Conservation (phyloP, 2,888 invertebrate species). For the Celastrina argiolus region DNA sequence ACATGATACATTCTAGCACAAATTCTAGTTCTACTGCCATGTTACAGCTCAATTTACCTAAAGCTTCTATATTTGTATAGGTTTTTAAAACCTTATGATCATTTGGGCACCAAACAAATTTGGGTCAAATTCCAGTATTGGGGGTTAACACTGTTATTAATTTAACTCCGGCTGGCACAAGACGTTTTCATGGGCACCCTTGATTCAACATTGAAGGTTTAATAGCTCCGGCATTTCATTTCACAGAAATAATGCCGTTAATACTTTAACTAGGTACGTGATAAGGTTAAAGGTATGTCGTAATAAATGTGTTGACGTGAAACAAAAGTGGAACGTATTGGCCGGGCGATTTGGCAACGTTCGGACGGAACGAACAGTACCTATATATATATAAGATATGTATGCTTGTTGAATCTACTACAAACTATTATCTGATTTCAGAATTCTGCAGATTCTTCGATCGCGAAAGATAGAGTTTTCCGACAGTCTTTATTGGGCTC, state of each 20-base stretch:
- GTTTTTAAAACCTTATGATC: too few species aligned
- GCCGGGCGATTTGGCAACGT: not conserved
- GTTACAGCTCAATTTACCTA: not conserved
- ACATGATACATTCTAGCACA: conserved; percentile 13
- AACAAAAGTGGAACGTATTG: not conserved
- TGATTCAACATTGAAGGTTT: not conserved
- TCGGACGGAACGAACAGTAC: conserved; percentile 17
- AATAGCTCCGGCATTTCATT: not conserved
- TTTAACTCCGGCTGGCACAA: too few species aligned
- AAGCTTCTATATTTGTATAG: too few species aligned
- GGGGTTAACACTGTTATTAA: too few species aligned
- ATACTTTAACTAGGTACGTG: not conserved
- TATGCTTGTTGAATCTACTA: conserved; percentile 1
- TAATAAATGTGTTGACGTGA: not conserved
- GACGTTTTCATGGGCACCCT: not conserved
- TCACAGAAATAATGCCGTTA: not conserved
- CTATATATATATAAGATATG: not conserved
- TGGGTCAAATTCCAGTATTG: too few species aligned
- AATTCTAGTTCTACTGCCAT: conserved; percentile 17
- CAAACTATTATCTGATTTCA: conserved; percentile 40
- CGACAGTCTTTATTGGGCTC: conserved; percentile 52
- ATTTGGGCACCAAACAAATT: too few species aligned
- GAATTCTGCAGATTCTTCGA: conserved; percentile 59
- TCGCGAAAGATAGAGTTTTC: conserved; percentile 54
- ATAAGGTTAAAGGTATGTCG: not conserved